These are phyloP conservation scores for Chelonus insularis DNA, from an alignment of 1,140 invertebrate genomes.

Conservation along the genomic window DNA sequence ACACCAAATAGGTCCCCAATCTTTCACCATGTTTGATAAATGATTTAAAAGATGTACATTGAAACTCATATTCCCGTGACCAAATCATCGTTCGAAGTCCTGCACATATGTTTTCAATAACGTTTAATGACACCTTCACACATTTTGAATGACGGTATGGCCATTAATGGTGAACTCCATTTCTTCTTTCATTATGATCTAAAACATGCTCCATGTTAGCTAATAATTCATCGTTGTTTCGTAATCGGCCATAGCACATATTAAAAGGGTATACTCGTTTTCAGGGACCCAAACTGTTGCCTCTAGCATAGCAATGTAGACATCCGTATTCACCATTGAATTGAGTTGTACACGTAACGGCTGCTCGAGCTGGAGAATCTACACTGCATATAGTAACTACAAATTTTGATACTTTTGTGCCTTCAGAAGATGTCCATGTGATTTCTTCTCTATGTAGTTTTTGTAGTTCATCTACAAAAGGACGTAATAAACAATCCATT, in stretches of 20 bases:
- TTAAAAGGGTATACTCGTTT: conserved; percentile 10
- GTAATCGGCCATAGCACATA: background rate
- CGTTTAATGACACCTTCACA: no score
- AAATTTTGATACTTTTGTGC: no score
- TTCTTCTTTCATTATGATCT: background rate
- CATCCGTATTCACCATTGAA: conserved; percentile 16
- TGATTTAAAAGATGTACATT: no score
- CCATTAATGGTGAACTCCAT: no score
- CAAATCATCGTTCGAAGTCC: no score
- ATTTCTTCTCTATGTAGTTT: background rate
- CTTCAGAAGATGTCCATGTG: no score
- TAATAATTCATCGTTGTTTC: background rate
- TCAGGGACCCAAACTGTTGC: background rate
- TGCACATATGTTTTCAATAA: no score
- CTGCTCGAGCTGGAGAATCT: conserved; percentile 24
- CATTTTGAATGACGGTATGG: no score
- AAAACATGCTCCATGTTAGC: background rate
- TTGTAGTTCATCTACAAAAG: conserved; percentile 2
- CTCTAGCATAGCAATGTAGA: conserved; percentile 15
- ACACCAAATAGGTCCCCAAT: no score
- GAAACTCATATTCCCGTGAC: no score
- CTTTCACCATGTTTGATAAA: no score
- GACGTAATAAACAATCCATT: conserved; percentile 12
- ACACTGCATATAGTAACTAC: conserved; percentile 7
- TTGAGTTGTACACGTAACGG: background rate